phyloP scores from a whole-genome alignment of 2,888 invertebrate genomes.

The Clusia tigrina region DNA sequence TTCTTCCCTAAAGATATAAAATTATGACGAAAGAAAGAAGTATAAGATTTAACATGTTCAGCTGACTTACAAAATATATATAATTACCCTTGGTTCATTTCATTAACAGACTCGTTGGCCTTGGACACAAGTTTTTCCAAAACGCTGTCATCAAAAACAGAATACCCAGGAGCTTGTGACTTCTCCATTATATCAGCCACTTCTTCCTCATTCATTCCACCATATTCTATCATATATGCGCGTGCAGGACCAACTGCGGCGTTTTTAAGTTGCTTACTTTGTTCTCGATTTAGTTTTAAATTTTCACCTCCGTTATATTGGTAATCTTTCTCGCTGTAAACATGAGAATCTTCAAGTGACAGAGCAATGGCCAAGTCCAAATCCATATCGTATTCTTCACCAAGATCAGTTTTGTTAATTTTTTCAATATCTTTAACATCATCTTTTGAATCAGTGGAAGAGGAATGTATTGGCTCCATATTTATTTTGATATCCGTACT shows the following conservation, averaged over 20 bases:
- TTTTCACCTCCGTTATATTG: conserved; percentile 64
- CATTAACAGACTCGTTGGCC: background rate
- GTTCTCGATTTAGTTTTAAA: conserved; percentile 54
- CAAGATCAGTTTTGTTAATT: no score
- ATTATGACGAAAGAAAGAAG: no score
- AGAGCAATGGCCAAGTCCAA: conserved; percentile 70
- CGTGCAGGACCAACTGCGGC: conserved; percentile 69
- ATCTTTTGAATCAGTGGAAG: conserved; percentile 28
- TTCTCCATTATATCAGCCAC: conserved; percentile 69
- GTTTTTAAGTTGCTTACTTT: conserved; percentile 59
- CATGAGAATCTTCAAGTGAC: conserved; percentile 65
- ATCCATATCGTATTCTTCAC: conserved; percentile 67
- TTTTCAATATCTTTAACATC: conserved; percentile 22
- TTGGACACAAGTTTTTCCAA: background rate
- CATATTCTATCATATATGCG: conserved; percentile 79
- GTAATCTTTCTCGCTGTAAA: conserved; percentile 64
- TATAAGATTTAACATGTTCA: no score
- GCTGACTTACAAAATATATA: no score
- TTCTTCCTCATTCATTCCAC: conserved; percentile 76
- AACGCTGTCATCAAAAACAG: background rate
- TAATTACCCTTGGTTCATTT: no score
- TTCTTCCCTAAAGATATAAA: no score
- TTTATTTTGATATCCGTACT: conserved; percentile 31
- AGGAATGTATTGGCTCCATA: conserved; percentile 32
- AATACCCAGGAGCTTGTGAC: conserved; percentile 48